Evolutionary conservation across 2,888 invertebrate species (phyloP).

Genomic region (Diabrotica balteata): DNA sequence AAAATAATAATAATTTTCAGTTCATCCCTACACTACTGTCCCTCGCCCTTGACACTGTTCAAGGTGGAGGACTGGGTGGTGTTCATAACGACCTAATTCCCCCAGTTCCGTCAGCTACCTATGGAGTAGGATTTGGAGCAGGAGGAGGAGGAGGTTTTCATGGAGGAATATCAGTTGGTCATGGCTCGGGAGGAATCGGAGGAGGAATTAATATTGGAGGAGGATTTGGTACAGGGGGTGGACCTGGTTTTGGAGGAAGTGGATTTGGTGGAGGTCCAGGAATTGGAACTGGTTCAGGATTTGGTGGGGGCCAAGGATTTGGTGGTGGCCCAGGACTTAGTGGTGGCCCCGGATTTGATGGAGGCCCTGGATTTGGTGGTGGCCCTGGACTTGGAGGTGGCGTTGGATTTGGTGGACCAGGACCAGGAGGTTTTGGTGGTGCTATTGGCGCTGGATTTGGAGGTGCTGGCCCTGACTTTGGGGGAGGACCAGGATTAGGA

Average conservation of each 20-base stretch:
- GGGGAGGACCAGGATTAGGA: slow-evolving; percentile 18
- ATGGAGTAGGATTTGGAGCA: slow-evolving; percentile 41
- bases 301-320: slow-evolving; percentile 5
- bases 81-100: slow-evolving; percentile 43
- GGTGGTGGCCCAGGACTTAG: slow-evolving; percentile 4
- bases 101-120: slow-evolving; percentile 39
- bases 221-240: slow-evolving; percentile 5
- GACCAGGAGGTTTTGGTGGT: slow-evolving; percentile 16
- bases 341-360: slow-evolving; percentile 1
- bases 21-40: slow-evolving; percentile 42
- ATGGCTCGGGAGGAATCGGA: background rate
- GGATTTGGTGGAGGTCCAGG: slow-evolving; percentile 15
- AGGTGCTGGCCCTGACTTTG: slow-evolving; percentile 14
- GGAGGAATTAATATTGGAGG: slow-evolving; percentile 15
- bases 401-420: slow-evolving; percentile 15
- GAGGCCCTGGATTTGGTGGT: slow-evolving; percentile 2
- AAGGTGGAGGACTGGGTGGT: slow-evolving; percentile 45
- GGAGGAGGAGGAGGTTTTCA: slow-evolving; percentile 20
- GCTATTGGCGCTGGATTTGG: slow-evolving; percentile 22
- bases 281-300: background rate
- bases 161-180: slow-evolving; percentile 20
- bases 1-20: slow-evolving; percentile 37
- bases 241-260: slow-evolving; percentile 6
- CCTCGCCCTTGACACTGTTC: slow-evolving; percentile 38
- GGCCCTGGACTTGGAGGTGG: slow-evolving; percentile 7